Evolutionary conservation across 2,888 invertebrate species (phyloP), one percentile per base, ranked within the genome.

Genomic region (Torymus auratus): DNA sequence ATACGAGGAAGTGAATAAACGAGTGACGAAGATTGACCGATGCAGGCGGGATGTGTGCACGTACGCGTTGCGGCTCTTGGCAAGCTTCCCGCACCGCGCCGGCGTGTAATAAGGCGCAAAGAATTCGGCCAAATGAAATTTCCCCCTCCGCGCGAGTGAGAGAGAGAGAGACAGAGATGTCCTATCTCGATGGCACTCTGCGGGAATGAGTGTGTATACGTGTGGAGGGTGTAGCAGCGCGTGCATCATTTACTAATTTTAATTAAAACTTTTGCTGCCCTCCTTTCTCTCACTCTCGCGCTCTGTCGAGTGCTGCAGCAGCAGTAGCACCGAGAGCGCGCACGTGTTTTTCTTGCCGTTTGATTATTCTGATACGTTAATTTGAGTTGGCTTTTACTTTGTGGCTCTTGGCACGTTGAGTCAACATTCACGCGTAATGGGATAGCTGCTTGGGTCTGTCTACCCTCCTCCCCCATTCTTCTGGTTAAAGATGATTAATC

Each of bases 41-140:
- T 78, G 82, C 60, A 60, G 78, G 60, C n/a, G 61, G 41, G 41
- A 41, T 41, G 7, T 41, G 7, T 41, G 7, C 7, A 10, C 7
- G 41, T 41, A 28, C 80, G 56, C 65, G n/a, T 20, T 2, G 20
- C 20, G 20, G 69, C 72, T 80, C 73, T 74, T 74, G 79, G 73
- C 73, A 74, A 79, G 23, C 73, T 73, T 79, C 73, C 62, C 69
- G 62, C 69, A 68, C 5, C n/a, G 67, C 28, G 41, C 52, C 50
- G 68, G 62, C 70, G 81, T 83, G 86, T 88, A 89, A 89, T 88
- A 87, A 88, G 86, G 55, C 84, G 84, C 83, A 83, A 87, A 86
- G 87, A 88, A 88, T 89, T 86, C 84, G 83, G 82, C 84, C 85
- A 88, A 89, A 88, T 88, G 85, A 87, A 88, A 89, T 89, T 89